Base-by-base conservation (phyloP, 2,113 vertebrate species). In the Struthidea cinerea region DNA sequence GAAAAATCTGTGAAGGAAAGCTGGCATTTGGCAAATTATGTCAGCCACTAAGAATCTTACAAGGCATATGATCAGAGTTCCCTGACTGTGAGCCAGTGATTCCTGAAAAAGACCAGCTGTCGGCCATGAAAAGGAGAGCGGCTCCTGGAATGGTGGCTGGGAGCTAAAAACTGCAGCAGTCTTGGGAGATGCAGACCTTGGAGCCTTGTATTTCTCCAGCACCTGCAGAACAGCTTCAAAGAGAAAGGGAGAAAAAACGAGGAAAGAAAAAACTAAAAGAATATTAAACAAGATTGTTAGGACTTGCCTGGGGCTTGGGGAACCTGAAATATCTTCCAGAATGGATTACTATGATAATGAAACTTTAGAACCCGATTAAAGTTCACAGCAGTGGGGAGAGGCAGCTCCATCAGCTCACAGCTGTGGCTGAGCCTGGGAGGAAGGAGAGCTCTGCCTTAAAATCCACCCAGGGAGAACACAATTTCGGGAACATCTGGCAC, bases 401-500 rank as follows among this genome's bases (percentile, higher is more conserved):
- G 90, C 78, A 84, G 56, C 84, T 95, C 93, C 92, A 90, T 96
- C 83, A 96, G 75, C 59, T 96, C 81, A 93, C 95, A 97, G 97
- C 94, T 98, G 97, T 42, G 35, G 61, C 71, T 13, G 27, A 97
- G 90, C 35, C 89, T 94, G 91, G 52, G 79, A 95, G 68, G 69
- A 95, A 93, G 74, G 87, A 84, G 78, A 84, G 64, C 16, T 96
- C 95, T 97, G 97, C 83, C 94, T 97, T 96, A 96, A 97, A 96
- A 97, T 96, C 65, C 90, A 82, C 84, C 89, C 56, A 82, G 76
- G 91, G 94, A 97, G 83, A 96, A 94, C 23, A 68, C 93, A 96
- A 96, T 98, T 90, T 80, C 11, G 81, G 92, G 87, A 97, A 96
- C 96, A 97, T 97, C 97, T 98, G 97, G 96, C 57, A 91, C 42